Evolutionary conservation across 2,888 invertebrate species (phyloP).

Genomic region (Cosmopolites sordidus): DNA sequence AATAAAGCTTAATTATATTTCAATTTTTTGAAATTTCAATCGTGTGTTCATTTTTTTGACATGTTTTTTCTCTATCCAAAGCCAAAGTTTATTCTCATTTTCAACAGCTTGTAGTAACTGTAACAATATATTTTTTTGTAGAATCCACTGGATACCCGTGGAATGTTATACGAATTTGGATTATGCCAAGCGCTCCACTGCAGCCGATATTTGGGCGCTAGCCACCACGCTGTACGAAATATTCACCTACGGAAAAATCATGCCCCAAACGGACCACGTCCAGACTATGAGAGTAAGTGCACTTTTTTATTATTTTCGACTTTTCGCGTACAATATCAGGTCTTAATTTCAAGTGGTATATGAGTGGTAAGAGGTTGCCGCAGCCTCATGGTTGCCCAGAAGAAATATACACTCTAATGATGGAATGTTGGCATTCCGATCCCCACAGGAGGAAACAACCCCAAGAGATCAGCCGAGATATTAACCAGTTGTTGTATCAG

Average conservation of each 20-base stretch:
- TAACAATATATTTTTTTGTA: slow-evolving; percentile 47
- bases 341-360: slow-evolving; percentile 55
- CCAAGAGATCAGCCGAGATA: slow-evolving; percentile 80
- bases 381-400: slow-evolving; percentile 65
- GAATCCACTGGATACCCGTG: slow-evolving; percentile 86
- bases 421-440: slow-evolving; percentile 76
- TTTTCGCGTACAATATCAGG: neutral
- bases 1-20: too few species aligned
- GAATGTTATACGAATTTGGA: slow-evolving; percentile 72
- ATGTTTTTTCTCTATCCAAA: too few species aligned
- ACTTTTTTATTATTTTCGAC: too few species aligned
- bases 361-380: slow-evolving; percentile 64
- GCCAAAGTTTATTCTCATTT: too few species aligned
- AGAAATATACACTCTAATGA: slow-evolving; percentile 72
- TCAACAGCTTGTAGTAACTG: too few species aligned
- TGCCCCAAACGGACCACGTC: slow-evolving; percentile 32
- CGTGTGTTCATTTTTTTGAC: too few species aligned
- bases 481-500: slow-evolving; percentile 74
- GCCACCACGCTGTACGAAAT: slow-evolving; percentile 92
- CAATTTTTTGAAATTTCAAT: too few species aligned
- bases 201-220: slow-evolving; percentile 87
- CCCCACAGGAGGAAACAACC: slow-evolving; percentile 70
- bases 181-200: slow-evolving; percentile 61
- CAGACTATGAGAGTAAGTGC: slow-evolving; percentile 42
- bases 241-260: slow-evolving; percentile 67